Evolutionary conservation across 2,888 invertebrate genomes (phyloP), one percentile per base, ranked within the genome.

Genomic region (Norana najaformis): DNA sequence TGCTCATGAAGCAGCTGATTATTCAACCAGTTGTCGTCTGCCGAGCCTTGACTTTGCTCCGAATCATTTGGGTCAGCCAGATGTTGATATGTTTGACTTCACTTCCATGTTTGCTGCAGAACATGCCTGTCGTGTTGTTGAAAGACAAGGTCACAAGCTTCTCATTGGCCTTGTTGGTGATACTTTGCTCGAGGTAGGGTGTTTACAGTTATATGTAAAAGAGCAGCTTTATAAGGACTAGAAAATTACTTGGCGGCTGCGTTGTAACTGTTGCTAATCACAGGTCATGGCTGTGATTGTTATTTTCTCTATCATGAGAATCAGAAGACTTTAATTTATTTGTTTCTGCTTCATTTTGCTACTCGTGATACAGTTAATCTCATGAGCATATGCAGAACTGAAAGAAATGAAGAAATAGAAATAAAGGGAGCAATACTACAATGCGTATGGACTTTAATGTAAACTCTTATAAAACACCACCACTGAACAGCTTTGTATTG

Each of bases 1-100:
- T 95, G 98, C 99, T 0, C 96, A 97, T 90, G 98, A 99, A 95
- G 99, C 99, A 0, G 99, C 99, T 2, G 97, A 97, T 92, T 99
- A 95, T 92, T 93, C 94, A 88, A 94, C 95, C 92, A 93, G 94
- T 91, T 92, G 94, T 89, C 92, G 93, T 92, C 93, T 95, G 90
- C 94, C 94, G 30, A 91, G 93, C 93, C 95, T 97, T 93, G 98
- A 99, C 95, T 99, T 98, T 95, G 99, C 99, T 0, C 97, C 98
- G 30, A 99, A 99, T 95, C 98, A 99, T 95, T 98, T 98, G 94
- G 98, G 98, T 0, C 98, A 98, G 94, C 98, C 98, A 0, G 99
- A 99, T 95, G 98, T 99, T 2, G 98, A 99, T 88, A 97, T 99
- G 96, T 99, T 99, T 95, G 99, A 99, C 95, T 99, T 99, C 95